Base-by-base conservation (phyloP, 2,888 invertebrate species). In the Apamea anceps region DNA sequence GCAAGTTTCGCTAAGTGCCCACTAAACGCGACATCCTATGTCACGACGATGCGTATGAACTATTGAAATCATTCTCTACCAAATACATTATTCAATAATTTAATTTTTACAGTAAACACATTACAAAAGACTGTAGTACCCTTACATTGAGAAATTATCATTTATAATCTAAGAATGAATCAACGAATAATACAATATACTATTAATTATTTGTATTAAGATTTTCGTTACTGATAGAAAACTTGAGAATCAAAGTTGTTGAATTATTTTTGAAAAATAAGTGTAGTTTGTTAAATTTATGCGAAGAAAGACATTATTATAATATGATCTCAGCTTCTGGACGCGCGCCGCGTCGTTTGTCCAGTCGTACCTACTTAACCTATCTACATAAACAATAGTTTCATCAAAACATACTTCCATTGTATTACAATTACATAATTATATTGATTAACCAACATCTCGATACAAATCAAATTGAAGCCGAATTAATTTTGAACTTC, bases 101-200 rank as follows among this genome's bases (percentile, higher is more conserved):
- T 92, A 93, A 57, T 87, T 90, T 94, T 94, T 95, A 95, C 93
- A 94, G 79, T 93, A 93, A 94, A 95, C 93, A 94, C 91, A 91
- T 93, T 94, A 93, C 88, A 94, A 95, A 94, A 94, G 93, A 94
- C 93, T 93, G 93, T 94, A 94, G 93, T 94, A 94, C 92, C 92
- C 94, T 94, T 95, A 95, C 85, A 93, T 90, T 93, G 92, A 94
- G 91, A 93, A 91, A 91, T 90, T 89, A 88, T 86, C 78, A 85
- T 86, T 72, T 87, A 91, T 79, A 90, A 88, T 87, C 88, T 89
- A 87, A 87, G 85, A 87, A 81, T 90, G 90, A 92, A 90, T 88
- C 87, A 85, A 88, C 86, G 88, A 88, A 89, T 87, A 90, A 90
- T 85, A 89, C 85, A 84, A 85, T 82, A 77, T 54, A 76, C 42